Base-by-base conservation (phyloP, 2,113 vertebrate species). In the Falco punctatus region DNA sequence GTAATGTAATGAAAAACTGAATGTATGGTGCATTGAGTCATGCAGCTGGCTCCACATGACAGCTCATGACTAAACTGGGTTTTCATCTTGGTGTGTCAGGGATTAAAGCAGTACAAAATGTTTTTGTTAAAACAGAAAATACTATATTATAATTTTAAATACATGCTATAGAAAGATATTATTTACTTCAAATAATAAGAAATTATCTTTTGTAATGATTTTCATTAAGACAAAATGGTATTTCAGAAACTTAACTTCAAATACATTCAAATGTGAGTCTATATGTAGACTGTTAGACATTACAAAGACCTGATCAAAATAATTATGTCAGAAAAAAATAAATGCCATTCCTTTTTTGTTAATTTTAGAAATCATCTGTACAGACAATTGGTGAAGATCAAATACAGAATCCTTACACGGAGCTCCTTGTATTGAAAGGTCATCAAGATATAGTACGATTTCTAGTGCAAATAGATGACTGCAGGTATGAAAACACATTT, bases 381-480 rank as follows among this genome's bases (percentile, higher is more conserved):
- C 98, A 99, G 98, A 98, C 98, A 97, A 98, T 99, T 94, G 99
- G 99, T 95, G 99, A 99, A 97, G 99, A 99, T 88, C 99, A 99
- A 96, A 98, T 98, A 94, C 99, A 98, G 97, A 99, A 99, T 97
- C 98, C 98, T 82, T 99, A 99, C 95, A 99, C 99, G 23, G 99
- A 99, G 79, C 98, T 99, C 92, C 98, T 99, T 96, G 99, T 99
- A 72, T 98, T 99, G 97, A 99, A 99, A 98, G 99, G 98, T 93
- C 99, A 99, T 98, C 99, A 98, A 96, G 99, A 99, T 96, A 99
- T 99, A 94, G 99, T 99, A 88, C 98, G 99, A 91, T 99, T 99
- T 98, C 98, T 99, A 96, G 98, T 99, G 89, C 98, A 98, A 98
- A 98, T 99, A 98, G 99, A 99, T 98, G 98, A 99, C 88, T 98